phyloP scores from a whole-genome alignment of 2,797 vertebrate species.

The Scomberomorus guttatus region DNA sequence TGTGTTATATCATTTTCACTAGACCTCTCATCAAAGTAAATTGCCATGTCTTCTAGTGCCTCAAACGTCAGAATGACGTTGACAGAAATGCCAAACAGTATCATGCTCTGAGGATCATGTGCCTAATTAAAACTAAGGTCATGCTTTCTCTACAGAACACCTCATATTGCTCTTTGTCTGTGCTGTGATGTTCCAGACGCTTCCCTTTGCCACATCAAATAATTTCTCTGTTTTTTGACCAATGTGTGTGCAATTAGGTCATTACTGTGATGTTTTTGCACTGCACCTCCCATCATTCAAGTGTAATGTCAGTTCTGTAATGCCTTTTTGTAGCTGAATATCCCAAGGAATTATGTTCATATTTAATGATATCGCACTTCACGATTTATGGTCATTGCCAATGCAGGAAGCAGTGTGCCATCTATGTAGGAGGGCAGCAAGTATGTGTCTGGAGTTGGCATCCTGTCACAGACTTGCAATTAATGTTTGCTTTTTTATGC shows the following conservation, averaged over 20 bases:
- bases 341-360: background rate
- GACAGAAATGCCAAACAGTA: conserved; percentile 25
- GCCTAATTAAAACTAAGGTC: conserved; percentile 28
- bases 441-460: background rate
- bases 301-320: background rate
- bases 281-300: conserved; percentile 3
- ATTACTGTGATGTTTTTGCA: conserved; percentile 25
- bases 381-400: background rate
- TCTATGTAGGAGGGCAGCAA: too few relatives aligned
- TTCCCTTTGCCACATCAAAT: conserved; percentile 43
- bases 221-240: background rate
- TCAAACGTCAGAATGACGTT: conserved; percentile 13
- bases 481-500: background rate
- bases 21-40: conserved; percentile 31
- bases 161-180: conserved; percentile 12
- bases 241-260: conserved; percentile 45
- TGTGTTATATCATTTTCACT: conserved; percentile 33
- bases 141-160: conserved; percentile 5
- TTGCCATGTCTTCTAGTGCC: conserved; percentile 10
- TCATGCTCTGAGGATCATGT: conserved; percentile 10
- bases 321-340: background rate
- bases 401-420: too few relatives aligned
- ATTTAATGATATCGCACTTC: background rate
- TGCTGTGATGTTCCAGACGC: conserved; percentile 19
- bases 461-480: background rate